Conservation (phyloP, 2,888 invertebrate species). For the Cephus sareptanus region DNA sequence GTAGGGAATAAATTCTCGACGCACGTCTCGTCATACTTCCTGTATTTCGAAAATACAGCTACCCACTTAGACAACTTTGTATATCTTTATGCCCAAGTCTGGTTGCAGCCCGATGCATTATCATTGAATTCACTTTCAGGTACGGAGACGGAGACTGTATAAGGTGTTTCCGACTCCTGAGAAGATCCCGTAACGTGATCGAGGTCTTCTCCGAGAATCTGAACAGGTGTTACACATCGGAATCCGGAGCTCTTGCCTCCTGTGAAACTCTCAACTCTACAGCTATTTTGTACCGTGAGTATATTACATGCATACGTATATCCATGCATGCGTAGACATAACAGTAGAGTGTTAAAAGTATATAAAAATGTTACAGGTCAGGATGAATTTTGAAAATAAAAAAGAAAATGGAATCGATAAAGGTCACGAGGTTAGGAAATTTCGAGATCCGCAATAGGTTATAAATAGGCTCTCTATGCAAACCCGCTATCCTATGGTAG, state of each 20-base stretch:
- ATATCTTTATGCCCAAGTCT: not conserved
- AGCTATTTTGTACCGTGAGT: slow-evolving; percentile 73
- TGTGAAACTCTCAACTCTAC: slow-evolving; percentile 64
- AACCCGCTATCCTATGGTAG: not conserved
- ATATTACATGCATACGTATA: slow-evolving; percentile 7
- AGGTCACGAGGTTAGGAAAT: not conserved
- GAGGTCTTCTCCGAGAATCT: slow-evolving; percentile 72
- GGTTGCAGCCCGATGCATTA: not conserved
- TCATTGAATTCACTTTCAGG: slow-evolving; percentile 53
- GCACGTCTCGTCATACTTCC: not conserved
- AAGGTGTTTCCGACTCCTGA: slow-evolving; percentile 72
- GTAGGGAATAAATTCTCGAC: not conserved
- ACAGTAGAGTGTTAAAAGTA: not conserved
- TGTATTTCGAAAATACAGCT: not conserved
- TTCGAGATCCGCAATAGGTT: not conserved
- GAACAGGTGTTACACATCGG: slow-evolving; percentile 73
- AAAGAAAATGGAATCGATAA: not conserved
- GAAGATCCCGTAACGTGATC: slow-evolving; percentile 72
- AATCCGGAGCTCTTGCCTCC: slow-evolving; percentile 70
- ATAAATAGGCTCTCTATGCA: not conserved
- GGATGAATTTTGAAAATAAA: not conserved
- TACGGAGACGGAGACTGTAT: slow-evolving; percentile 71
- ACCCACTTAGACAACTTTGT: not conserved
- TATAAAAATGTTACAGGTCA: not conserved
- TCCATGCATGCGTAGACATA: not conserved